Base-by-base conservation (phyloP, 2,113 vertebrate genomes). In the Probosciger aterrimus region DNA sequence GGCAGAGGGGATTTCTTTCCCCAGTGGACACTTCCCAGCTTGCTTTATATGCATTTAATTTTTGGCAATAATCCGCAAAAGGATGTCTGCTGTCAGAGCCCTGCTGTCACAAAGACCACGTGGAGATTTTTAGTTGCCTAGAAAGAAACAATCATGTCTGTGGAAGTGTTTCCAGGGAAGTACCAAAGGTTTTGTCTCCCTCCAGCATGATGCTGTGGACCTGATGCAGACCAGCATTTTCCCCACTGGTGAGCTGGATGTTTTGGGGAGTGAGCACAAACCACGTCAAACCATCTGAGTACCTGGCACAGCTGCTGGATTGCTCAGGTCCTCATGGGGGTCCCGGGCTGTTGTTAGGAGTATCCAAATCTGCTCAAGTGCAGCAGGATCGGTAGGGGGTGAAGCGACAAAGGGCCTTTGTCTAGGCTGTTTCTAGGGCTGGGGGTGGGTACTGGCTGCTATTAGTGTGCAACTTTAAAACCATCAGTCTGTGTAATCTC, bases 361-460 rank as follows among this genome's bases (percentile, higher is more conserved):
- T 43, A 75, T 47, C 24, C 2, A 4, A 86, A 63, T 18, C 49
- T 35, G 3, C 46, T 63, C 35, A 35, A 62, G 44, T 1, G 1
- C 7, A 18, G 60, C 6, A 3, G 77, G 20, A 18, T 30, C 6
- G 4, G 18, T 14, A 31, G n/a, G 30, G 49, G 24, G 16, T 46
- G 18, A 63, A 46, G 9, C 2, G 7, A 8, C 3, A 18, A 64
- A 78, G 6, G 9, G 9, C 6, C 17, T 83, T 65, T 65, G 9
- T 17, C n/a, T 13, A 55, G 52, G 27, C 28, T 55, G 5, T 79
- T 82, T 59, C 18, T 37, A 47, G 22, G 41, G 4, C 8, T 57
- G 20, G 18, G 9, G 7, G 10, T n/a, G 9, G 2, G 7, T 67
- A 41, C 23, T 86, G 0, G 0, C 20, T 83, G 63, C 25, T 86